Conservation (phyloP, 2,888 invertebrate species). For the Athetis lepigone region DNA sequence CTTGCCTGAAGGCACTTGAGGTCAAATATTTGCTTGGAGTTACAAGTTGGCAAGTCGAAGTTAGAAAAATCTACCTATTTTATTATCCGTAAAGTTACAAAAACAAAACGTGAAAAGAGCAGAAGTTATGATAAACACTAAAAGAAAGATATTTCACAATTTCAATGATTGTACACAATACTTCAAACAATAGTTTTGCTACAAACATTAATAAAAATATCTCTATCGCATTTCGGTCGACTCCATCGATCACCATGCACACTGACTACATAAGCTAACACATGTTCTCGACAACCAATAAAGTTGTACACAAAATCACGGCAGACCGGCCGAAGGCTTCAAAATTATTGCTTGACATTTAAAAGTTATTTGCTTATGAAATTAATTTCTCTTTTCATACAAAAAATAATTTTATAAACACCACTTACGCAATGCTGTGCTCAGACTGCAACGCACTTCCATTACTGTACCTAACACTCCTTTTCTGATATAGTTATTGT, state of each 20-base stretch:
- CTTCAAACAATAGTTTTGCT: constrained; percentile 15
- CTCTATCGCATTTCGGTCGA: constrained; percentile 15
- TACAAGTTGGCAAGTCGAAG: constrained; percentile 80
- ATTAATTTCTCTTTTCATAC: constrained; percentile 63
- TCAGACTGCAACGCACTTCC: constrained; percentile 33
- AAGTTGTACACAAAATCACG: constrained; percentile 63
- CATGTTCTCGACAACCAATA: constrained; percentile 63
- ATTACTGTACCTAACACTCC: constrained; percentile 28
- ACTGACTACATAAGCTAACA: constrained; percentile 40
- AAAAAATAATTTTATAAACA: constrained; percentile 62
- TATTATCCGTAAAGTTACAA: constrained; percentile 7
- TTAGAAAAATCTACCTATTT: constrained; percentile 31
- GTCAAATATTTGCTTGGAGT: constrained; percentile 80
- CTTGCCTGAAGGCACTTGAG: constrained; percentile 89
- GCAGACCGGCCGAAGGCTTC: constrained; percentile 83
- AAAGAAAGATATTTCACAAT: constrained; percentile 1
- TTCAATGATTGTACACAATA: constrained; percentile 21
- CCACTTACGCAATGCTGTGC: constrained; percentile 49
- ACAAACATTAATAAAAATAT: constrained; percentile 17
- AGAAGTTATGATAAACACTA: not conserved
- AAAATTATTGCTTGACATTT: constrained; percentile 83
- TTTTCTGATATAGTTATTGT: constrained; percentile 33
- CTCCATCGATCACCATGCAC: constrained; percentile 22
- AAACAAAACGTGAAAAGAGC: constrained; percentile 1
- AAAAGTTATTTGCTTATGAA: constrained; percentile 68